Conservation (phyloP, 2,888 invertebrate genomes). For the Pristionchus entomophagus region DNA sequence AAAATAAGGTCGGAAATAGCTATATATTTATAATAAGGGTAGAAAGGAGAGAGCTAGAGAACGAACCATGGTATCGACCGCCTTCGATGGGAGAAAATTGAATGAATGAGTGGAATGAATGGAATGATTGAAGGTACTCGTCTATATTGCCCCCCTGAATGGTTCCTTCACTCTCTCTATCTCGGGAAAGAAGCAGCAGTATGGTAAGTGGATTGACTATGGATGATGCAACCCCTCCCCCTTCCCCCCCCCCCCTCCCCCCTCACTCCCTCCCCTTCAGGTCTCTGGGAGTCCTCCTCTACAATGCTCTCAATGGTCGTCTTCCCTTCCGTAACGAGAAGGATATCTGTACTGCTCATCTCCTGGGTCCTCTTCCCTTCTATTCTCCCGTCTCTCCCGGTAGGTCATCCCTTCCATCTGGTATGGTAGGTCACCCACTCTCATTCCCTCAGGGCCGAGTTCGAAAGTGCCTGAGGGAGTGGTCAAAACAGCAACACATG, state of each 20-base stretch:
- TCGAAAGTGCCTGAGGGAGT: background rate
- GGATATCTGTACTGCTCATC: constrained; percentile 73
- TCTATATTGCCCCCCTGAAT: constrained; percentile 73
- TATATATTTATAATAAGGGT: background rate
- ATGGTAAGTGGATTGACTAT: constrained; percentile 61
- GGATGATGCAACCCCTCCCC: background rate
- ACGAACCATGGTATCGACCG: background rate
- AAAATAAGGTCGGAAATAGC: background rate
- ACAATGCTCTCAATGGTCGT: constrained; percentile 72
- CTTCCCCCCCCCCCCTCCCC: too few species aligned
- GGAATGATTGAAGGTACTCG: constrained; percentile 61
- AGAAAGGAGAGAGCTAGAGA: background rate
- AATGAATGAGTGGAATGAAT: constrained; percentile 6
- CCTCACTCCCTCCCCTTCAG: constrained; percentile 22
- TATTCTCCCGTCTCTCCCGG: constrained; percentile 65
- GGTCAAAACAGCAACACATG: constrained; percentile 26
- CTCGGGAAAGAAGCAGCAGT: constrained; percentile 73
- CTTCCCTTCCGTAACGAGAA: constrained; percentile 74
- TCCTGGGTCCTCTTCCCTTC: constrained; percentile 74
- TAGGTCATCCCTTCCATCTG: constrained; percentile 41
- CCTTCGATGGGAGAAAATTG: constrained; percentile 4
- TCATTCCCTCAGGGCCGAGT: background rate
- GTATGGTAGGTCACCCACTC: background rate
- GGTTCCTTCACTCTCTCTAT: constrained; percentile 73
- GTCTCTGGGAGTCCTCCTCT: constrained; percentile 72